A percentile compares a stretch with the other conserved stretches of the same genome.
Evolutionary conservation across 1,140 invertebrate species (phyloP).

Genomic region (Capitella teleta): DNA sequence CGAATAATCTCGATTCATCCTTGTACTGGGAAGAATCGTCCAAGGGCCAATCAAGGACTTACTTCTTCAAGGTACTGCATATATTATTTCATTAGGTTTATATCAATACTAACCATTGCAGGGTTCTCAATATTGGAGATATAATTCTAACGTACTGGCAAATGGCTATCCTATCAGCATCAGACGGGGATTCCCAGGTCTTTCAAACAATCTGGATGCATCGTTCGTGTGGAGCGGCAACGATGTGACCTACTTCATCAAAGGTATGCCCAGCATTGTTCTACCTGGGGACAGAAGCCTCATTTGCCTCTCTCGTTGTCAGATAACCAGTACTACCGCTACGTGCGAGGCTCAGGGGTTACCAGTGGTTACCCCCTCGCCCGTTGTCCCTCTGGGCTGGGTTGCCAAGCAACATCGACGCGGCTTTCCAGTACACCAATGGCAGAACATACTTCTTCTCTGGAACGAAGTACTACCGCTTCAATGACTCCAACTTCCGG

Average conservation of each 20-base stretch:
- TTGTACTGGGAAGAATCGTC: no score
- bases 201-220: slow-evolving; percentile 60
- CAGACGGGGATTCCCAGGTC: slow-evolving; percentile 4
- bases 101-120: not conserved
- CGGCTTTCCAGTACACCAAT: slow-evolving; percentile 50
- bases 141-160: slow-evolving; percentile 40
- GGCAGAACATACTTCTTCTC: not conserved
- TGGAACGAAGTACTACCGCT: not conserved
- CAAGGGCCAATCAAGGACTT: not conserved
- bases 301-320: not conserved
- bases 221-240: slow-evolving; percentile 88
- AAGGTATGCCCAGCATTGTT: slow-evolving; percentile 46
- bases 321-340: slow-evolving; percentile 6
- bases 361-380: not conserved
- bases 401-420: slow-evolving; percentile 76
- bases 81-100: not conserved
- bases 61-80: not conserved
- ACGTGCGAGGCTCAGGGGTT: not conserved
- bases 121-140: slow-evolving; percentile 4
- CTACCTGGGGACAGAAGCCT: not conserved
- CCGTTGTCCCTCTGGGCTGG: slow-evolving; percentile 56
- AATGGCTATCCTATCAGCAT: slow-evolving; percentile 18
- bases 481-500: no score
- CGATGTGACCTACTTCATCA: slow-evolving; percentile 90
- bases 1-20: not conserved